These are phyloP conservation scores for Chaetodon auriga DNA, from an alignment of 2,113 vertebrate genomes.

Conservation along the genomic window DNA sequence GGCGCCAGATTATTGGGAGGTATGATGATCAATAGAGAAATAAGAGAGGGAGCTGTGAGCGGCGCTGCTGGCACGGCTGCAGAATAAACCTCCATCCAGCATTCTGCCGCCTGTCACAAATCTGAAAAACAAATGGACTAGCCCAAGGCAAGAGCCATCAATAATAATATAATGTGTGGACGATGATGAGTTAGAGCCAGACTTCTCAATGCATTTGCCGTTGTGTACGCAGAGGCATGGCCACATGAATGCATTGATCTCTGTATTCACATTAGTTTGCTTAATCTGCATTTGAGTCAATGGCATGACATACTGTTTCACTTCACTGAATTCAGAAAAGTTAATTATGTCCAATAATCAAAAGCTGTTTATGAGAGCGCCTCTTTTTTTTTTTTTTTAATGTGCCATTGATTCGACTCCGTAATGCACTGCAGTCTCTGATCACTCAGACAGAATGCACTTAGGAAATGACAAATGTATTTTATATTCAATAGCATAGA, in stretches of 20 bases:
- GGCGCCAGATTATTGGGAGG: constrained; percentile 92
- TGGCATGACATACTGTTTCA: constrained; percentile 59
- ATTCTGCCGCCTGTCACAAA: constrained; percentile 89
- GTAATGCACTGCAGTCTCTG: constrained; percentile 63
- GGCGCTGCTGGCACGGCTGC: constrained; percentile 86
- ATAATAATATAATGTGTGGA: constrained; percentile 85
- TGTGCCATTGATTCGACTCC: constrained; percentile 66
- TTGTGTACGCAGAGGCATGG: constrained; percentile 69
- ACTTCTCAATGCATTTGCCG: constrained; percentile 70
- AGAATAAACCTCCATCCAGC: constrained; percentile 86
- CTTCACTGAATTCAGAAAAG: constrained; percentile 64
- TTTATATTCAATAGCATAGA: constrained; percentile 74
- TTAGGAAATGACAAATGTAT: constrained; percentile 73
- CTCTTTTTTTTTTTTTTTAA: constrained; percentile 46
- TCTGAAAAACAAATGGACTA: constrained; percentile 88
- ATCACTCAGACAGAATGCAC: constrained; percentile 74
- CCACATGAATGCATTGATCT: constrained; percentile 77
- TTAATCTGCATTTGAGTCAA: constrained; percentile 73
- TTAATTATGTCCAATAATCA: constrained; percentile 79
- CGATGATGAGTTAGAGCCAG: constrained; percentile 89
- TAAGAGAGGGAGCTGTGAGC: constrained; percentile 80
- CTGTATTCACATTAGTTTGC: constrained; percentile 71
- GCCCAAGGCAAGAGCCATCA: constrained; percentile 88
- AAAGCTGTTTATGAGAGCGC: constrained; percentile 71
- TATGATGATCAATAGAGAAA: constrained; percentile 95